phyloP scores from a whole-genome alignment of 64 coral and sea anemone species.

The Dendrophyllia cribrosa region DNA sequence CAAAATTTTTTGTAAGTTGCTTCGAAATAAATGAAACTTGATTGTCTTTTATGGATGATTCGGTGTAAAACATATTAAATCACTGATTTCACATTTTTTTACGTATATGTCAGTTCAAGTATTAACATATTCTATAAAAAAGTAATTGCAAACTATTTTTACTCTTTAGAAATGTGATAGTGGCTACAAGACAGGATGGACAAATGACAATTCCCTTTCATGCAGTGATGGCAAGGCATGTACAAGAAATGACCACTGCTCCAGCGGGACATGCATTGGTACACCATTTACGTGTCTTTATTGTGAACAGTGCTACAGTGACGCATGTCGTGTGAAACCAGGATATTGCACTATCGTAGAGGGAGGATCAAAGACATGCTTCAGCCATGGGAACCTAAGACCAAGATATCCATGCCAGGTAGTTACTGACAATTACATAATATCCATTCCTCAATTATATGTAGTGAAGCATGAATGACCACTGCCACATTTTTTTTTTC shows the following conservation, averaged over 20 bases:
- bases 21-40: no score
- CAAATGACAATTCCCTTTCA: slow-evolving; percentile 43
- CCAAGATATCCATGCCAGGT: slow-evolving; percentile 68
- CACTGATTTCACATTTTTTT: no score
- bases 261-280: slow-evolving; percentile 43
- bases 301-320: slow-evolving; percentile 59
- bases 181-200: slow-evolving; percentile 3
- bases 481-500: no score
- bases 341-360: slow-evolving; percentile 54
- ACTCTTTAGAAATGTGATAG: slow-evolving; percentile 56
- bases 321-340: slow-evolving; percentile 62
- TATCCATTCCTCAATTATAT: no score
- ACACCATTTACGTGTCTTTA: slow-evolving; percentile 34
- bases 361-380: slow-evolving; percentile 43
- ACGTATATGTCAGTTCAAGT: no score
- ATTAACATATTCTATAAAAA: no score
- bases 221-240: slow-evolving; percentile 68
- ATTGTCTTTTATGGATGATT: no score
- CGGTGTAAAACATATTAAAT: no score
- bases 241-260: slow-evolving; percentile 70
- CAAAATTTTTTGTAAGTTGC: no score
- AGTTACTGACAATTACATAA: no score
- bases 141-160: no score
- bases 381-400: background rate
- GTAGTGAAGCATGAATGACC: no score